Conservation (phyloP, 2,888 invertebrate species). For the Actias luna region DNA sequence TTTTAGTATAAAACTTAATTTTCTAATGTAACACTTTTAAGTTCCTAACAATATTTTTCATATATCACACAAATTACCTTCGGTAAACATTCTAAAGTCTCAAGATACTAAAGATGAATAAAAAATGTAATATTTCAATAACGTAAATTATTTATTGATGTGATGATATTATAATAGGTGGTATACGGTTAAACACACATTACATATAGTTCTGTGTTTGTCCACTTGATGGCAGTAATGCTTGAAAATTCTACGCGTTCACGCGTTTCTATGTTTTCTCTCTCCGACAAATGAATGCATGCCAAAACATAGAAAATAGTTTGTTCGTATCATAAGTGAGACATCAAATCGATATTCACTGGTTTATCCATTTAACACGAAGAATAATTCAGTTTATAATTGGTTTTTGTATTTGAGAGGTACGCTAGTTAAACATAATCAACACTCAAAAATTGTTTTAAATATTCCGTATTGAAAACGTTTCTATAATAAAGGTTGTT, state of each 20-base stretch:
- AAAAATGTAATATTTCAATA: neutral
- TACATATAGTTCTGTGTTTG: neutral
- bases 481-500: neutral
- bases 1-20: neutral
- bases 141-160: too few species aligned
- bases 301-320: neutral
- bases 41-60: neutral
- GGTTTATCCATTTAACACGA: neutral
- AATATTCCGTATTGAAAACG: neutral
- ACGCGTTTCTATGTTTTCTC: neutral
- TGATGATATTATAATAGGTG: too few species aligned
- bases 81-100: neutral
- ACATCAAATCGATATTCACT: neutral
- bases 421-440: neutral
- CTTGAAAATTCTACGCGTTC: neutral
- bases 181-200: too few species aligned
- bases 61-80: neutral
- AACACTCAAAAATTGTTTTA: neutral
- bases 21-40: neutral
- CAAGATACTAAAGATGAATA: neutral
- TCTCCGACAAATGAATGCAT: neutral
- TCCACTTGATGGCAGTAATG: neutral
- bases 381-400: neutral
- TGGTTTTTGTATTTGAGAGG: neutral
- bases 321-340: neutral